Conservation (phyloP, 92 coral and sea anemone species). For the Chrysogorgia sp. region DNA sequence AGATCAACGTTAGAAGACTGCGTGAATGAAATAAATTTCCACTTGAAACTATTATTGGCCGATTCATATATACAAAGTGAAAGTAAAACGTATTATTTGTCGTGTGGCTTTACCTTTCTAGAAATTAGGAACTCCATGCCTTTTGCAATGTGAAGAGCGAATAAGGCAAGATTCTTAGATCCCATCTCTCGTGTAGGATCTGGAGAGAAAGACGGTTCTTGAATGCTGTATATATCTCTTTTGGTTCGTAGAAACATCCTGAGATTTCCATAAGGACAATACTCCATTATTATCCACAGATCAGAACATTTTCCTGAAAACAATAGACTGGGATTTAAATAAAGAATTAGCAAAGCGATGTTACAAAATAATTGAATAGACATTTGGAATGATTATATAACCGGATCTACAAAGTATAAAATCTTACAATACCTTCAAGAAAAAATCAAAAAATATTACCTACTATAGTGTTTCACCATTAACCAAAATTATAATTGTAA, state of each 20-base stretch:
- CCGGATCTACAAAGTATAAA: no score
- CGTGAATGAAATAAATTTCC: no score
- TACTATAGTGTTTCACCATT: no score
- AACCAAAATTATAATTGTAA: no score
- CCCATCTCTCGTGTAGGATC: conserved; percentile 72
- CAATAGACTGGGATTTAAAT: neutral
- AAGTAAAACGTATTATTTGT: no score
- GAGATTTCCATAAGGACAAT: conserved; percentile 80
- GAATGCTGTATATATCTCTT: conserved; percentile 66
- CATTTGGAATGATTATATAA: no score
- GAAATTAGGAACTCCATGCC: conserved; percentile 88
- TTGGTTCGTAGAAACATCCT: conserved; percentile 67
- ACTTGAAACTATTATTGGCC: no score
- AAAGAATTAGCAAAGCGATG: neutral
- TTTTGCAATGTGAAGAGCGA: conserved; percentile 73
- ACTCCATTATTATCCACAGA: conserved; percentile 85
- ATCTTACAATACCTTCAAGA: no score
- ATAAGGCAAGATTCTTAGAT: conserved; percentile 64
- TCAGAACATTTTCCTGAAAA: conserved; percentile 69
- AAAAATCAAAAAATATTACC: no score
- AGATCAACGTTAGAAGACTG: no score
- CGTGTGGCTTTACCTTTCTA: conserved; percentile 61
- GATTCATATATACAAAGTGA: no score
- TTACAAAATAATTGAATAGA: neutral
- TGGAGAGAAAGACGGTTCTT: conserved; percentile 62